A percentile compares a stretch with the other conserved stretches of the same genome.
Conservation (phyloP, 2,113 vertebrate species). For the Gopherus evgoodei region DNA sequence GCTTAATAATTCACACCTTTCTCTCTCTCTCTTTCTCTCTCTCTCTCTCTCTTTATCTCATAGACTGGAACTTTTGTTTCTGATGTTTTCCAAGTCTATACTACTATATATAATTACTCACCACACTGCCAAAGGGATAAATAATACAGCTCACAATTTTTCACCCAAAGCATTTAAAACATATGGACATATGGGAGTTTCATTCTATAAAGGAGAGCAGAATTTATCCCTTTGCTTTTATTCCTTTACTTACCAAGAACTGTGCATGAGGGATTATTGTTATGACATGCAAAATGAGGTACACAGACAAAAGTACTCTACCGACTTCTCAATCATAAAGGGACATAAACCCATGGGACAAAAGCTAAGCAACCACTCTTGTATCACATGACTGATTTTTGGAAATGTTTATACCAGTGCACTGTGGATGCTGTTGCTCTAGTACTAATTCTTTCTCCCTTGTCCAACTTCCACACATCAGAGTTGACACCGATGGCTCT, state of each 20-base stretch:
- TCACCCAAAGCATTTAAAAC: background rate
- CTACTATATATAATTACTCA: background rate
- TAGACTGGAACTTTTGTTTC: background rate
- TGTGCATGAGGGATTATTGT: background rate
- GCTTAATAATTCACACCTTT: background rate
- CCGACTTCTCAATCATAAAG: background rate
- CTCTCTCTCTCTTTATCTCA: no score
- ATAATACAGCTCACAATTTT: background rate
- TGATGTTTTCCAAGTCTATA: background rate
- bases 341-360: background rate
- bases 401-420: background rate
- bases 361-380: background rate
- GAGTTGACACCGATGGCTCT: background rate
- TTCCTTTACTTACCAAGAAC: background rate
- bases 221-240: background rate
- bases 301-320: background rate
- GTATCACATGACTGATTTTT: background rate
- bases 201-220: background rate
- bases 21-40: no score
- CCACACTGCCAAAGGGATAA: background rate
- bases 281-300: background rate
- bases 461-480: background rate
- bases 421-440: fast-evolving
- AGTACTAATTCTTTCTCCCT: background rate
- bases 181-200: background rate